Evolutionary conservation across 2,888 invertebrate species (phyloP).

Genomic region (Stictocephala bisonia): DNA sequence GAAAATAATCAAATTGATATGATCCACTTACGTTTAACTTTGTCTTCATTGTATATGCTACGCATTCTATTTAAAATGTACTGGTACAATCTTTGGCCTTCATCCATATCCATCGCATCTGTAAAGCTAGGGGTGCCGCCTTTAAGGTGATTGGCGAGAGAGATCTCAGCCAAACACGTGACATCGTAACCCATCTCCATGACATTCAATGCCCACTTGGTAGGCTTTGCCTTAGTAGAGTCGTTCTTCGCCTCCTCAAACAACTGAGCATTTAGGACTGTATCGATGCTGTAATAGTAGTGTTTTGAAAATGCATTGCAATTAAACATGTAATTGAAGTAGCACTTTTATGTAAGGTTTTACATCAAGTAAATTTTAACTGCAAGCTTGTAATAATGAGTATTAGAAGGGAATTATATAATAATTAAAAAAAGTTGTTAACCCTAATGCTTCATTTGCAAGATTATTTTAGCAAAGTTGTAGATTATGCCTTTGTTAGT

Average conservation of each 20-base stretch:
- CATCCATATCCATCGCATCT: constrained; percentile 11
- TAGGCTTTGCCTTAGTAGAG: neutral
- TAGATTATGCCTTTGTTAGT: too few relatives aligned
- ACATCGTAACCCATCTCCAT: constrained; percentile 33
- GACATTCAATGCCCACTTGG: constrained; percentile 5
- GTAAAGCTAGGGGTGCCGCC: constrained; percentile 21
- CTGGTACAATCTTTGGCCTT: constrained; percentile 9
- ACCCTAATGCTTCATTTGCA: too few relatives aligned
- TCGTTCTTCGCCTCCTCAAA: constrained; percentile 22
- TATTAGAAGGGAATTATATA: too few relatives aligned
- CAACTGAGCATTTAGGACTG: constrained; percentile 16
- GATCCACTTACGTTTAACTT: constrained; percentile 24
- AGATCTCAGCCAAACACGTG: constrained; percentile 25
- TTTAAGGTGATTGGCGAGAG: neutral
- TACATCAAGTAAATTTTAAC: too few relatives aligned
- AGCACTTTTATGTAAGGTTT: too few relatives aligned
- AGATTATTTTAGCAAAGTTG: too few relatives aligned
- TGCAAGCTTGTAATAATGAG: too few relatives aligned
- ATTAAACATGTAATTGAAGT: too few relatives aligned
- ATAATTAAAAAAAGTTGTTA: too few relatives aligned
- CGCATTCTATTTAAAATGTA: constrained; percentile 3
- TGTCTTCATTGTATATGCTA: neutral
- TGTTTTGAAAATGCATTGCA: too few relatives aligned
- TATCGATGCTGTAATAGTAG: constrained; percentile 17
- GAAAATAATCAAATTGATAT: too few relatives aligned